Evolutionary conservation across 2,888 invertebrate genomes (phyloP).

Genomic region (Ectemnius cavifrons): DNA sequence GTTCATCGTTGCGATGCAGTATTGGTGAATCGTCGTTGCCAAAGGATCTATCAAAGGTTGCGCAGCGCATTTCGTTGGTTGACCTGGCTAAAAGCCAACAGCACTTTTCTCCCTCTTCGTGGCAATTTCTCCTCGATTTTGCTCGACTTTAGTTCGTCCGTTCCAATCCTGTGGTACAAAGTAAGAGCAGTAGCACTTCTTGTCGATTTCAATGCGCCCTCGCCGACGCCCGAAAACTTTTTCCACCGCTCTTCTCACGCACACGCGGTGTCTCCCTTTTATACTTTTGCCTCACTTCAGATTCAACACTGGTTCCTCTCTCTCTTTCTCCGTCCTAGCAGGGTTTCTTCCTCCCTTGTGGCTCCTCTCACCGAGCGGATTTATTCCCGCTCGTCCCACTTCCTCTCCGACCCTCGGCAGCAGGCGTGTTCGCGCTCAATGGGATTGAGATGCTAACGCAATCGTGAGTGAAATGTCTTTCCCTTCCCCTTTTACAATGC

Average conservation of each 20-base stretch:
- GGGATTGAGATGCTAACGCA: neutral
- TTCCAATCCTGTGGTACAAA: neutral
- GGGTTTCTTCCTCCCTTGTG: too few species aligned
- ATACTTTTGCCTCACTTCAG: neutral
- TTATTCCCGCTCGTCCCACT: too few species aligned
- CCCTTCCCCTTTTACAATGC: neutral
- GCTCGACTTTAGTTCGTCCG: too few species aligned
- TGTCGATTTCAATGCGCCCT: too few species aligned
- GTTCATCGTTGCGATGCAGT: slow-evolving; percentile 25
- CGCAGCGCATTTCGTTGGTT: slow-evolving; percentile 31
- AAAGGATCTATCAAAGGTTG: slow-evolving; percentile 24
- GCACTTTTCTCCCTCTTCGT: slow-evolving; percentile 5
- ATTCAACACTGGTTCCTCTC: neutral
- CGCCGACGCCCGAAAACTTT: too few species aligned
- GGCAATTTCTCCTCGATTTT: neutral
- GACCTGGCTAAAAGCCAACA: slow-evolving; percentile 46
- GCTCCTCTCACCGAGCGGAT: too few species aligned
- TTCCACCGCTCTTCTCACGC: too few species aligned
- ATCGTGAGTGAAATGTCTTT: neutral
- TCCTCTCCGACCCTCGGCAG: neutral
- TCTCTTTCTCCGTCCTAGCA: neutral
- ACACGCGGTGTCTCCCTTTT: too few species aligned
- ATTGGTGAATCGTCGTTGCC: slow-evolving; percentile 8
- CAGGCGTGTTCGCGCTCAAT: neutral
- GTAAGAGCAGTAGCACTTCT: too few species aligned